phyloP scores from a whole-genome alignment of 2,797 vertebrate genomes.

The Syngnathus rostellatus region DNA sequence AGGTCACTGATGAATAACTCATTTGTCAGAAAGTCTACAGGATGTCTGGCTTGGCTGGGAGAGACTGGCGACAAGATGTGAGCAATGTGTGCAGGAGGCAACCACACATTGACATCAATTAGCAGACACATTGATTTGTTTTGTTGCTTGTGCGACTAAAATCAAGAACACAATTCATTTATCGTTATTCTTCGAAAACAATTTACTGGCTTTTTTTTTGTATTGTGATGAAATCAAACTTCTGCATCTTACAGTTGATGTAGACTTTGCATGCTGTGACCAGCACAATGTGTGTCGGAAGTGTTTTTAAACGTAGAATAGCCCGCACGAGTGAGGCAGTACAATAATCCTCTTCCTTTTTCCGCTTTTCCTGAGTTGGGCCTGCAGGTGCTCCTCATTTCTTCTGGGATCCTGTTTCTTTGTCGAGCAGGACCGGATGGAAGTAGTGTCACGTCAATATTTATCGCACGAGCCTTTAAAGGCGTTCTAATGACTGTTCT shows the following conservation, averaged over 20 bases:
- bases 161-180: background rate
- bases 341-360: slow-evolving; percentile 66
- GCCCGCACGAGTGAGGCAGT: slow-evolving; percentile 58
- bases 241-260: background rate
- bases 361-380: slow-evolving; percentile 49
- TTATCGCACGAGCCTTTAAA: background rate
- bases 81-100: slow-evolving; percentile 1
- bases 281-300: slow-evolving; percentile 60
- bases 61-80: slow-evolving; percentile 3
- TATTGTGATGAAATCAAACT: background rate
- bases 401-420: slow-evolving; percentile 19
- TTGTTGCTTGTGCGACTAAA: background rate
- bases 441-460: background rate
- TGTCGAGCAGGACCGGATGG: background rate
- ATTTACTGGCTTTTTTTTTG: background rate
- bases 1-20: slow-evolving; percentile 55
- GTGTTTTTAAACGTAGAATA: slow-evolving; percentile 52
- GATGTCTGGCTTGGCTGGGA: slow-evolving; percentile 24
- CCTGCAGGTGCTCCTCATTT: slow-evolving; percentile 51
- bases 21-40: slow-evolving; percentile 35
- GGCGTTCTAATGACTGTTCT: background rate
- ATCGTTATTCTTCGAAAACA: no score
- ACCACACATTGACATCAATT: slow-evolving; percentile 3
- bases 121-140: background rate
- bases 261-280: slow-evolving; percentile 36